Percentiles rank a stretch among this genome's conserved stretches.
These are phyloP conservation scores for Diabrotica virgifera DNA, from an alignment of 1,140 invertebrate genomes.

Conservation along the genomic window DNA sequence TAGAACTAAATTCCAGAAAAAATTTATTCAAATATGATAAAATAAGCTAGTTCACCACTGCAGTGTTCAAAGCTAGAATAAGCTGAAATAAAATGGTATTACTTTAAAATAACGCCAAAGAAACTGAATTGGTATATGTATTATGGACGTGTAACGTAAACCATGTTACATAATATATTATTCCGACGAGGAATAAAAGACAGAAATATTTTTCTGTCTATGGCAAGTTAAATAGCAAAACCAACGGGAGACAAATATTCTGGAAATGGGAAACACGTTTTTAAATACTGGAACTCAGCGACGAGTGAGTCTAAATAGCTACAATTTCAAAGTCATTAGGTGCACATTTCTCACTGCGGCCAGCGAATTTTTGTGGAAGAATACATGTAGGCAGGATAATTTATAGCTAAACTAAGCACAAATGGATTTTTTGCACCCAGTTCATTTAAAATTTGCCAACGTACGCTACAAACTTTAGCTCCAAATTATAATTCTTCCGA, in stretches of 20 bases:
- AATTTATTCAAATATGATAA: too few species aligned
- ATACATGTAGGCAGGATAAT: slow-evolving; percentile 16
- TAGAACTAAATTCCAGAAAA: too few species aligned
- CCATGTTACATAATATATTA: too few species aligned
- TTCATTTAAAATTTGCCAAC: slow-evolving; percentile 11
- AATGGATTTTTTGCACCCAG: slow-evolving; percentile 9
- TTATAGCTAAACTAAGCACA: slow-evolving; percentile 10
- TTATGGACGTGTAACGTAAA: too few species aligned
- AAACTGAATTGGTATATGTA: too few species aligned
- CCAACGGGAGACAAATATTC: background rate
- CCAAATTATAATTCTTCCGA: slow-evolving; percentile 8
- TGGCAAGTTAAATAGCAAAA: too few species aligned
- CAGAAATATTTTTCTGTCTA: too few species aligned
- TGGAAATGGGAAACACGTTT: background rate
- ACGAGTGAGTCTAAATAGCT: slow-evolving; percentile 10
- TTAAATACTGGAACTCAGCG: slow-evolving; percentile 12
- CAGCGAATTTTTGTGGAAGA: slow-evolving; percentile 16
- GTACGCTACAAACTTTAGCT: slow-evolving; percentile 7
- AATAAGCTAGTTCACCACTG: too few species aligned
- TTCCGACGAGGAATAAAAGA: too few species aligned
- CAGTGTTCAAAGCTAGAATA: too few species aligned
- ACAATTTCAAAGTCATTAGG: slow-evolving; percentile 17
- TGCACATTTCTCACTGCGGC: slow-evolving; percentile 13
- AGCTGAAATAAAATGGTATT: too few species aligned
- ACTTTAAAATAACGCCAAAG: too few species aligned